phyloP scores from a whole-genome alignment of 2,113 vertebrate genomes.

The Rana temporaria region DNA sequence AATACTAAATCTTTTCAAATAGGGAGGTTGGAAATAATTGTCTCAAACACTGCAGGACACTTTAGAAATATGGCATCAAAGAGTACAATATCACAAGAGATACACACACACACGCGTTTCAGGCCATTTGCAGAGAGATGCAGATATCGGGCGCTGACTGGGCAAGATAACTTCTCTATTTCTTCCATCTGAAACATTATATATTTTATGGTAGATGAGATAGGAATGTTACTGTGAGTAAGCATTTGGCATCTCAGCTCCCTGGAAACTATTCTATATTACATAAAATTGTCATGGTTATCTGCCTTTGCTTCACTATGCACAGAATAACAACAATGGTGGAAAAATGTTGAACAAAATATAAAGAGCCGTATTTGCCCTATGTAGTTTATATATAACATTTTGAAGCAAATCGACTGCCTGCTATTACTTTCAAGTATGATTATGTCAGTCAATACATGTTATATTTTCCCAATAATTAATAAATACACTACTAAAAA shows the following conservation, averaged over 20 bases:
- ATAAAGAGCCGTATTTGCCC: no score
- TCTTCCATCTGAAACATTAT: constrained; percentile 22
- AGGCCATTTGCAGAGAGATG: constrained; percentile 22
- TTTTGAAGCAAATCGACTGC: no score
- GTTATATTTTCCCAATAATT: no score
- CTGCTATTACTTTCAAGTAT: no score
- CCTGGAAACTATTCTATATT: constrained; percentile 32
- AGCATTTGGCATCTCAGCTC: constrained; percentile 18
- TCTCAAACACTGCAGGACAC: constrained; percentile 1
- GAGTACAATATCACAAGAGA: constrained; percentile 16
- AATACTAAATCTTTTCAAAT: background rate
- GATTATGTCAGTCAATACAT: no score
- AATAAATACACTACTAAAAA: no score
- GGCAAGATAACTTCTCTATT: constrained; percentile 33
- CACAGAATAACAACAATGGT: constrained; percentile 13
- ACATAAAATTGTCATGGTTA: constrained; percentile 35
- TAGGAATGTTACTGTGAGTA: constrained; percentile 29
- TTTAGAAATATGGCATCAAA: constrained; percentile 29
- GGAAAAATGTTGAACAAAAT: constrained; percentile 3
- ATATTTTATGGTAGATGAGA: constrained; percentile 26
- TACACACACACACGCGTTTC: constrained; percentile 3
- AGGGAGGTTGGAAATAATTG: background rate
- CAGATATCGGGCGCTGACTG: constrained; percentile 35
- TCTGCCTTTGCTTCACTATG: background rate
- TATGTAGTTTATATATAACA: no score